Conservation (phyloP, 2,888 invertebrate species). For the Tetragonisca angustula region DNA sequence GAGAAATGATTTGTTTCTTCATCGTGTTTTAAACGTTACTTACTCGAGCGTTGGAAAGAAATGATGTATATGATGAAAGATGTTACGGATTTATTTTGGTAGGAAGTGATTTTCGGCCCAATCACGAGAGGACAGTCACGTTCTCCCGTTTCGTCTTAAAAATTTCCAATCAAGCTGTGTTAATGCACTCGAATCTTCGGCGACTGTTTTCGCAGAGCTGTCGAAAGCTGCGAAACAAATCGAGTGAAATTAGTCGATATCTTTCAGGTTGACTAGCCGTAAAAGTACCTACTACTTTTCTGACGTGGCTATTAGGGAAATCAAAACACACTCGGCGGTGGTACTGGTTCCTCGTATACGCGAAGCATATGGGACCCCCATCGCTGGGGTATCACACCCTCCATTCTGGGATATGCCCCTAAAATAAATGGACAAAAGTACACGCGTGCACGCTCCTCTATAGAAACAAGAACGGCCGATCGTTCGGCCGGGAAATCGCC, state of each 20-base stretch:
- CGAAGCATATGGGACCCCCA: slow-evolving; percentile 82
- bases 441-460: slow-evolving; percentile 66
- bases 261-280: slow-evolving; percentile 51
- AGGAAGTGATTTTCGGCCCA: too few relatives aligned
- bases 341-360: slow-evolving; percentile 69
- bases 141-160: too few relatives aligned
- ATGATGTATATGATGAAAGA: too few relatives aligned
- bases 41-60: too few relatives aligned
- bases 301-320: slow-evolving; percentile 81
- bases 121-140: too few relatives aligned
- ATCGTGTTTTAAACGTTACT: too few relatives aligned
- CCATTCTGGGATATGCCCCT: slow-evolving; percentile 74
- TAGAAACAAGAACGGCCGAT: slow-evolving; percentile 73
- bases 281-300: slow-evolving; percentile 66
- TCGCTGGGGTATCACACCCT: slow-evolving; percentile 77
- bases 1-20: too few relatives aligned
- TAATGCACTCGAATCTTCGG: too few relatives aligned
- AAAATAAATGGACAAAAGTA: slow-evolving; percentile 81
- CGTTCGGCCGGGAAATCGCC: slow-evolving; percentile 81
- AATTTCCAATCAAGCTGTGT: too few relatives aligned
- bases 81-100: too few relatives aligned
- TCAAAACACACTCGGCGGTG: slow-evolving; percentile 81
- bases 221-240: not conserved
- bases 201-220: not conserved
- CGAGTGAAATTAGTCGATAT: slow-evolving; percentile 52